Percentiles rank a stretch among this genome's conserved stretches.
phyloP scores from a whole-genome alignment of 2,888 invertebrate species.

The Lamellibrachia satsuma region DNA sequence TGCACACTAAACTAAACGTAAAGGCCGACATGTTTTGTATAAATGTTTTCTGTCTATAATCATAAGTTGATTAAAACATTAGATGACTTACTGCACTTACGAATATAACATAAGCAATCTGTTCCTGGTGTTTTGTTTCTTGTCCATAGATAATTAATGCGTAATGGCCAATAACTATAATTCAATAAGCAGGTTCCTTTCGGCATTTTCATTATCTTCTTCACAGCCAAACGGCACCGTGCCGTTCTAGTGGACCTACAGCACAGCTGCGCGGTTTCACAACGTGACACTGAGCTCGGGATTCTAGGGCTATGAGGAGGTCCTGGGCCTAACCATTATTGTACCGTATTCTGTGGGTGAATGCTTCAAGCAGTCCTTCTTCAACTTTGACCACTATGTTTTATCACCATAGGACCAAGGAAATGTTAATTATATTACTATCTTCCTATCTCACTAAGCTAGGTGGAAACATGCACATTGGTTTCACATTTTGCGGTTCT shows the following conservation, averaged over 20 bases:
- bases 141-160: background rate
- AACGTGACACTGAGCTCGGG: background rate
- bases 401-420: too few species aligned
- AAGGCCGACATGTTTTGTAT: background rate
- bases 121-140: background rate
- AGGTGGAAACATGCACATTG: too few species aligned
- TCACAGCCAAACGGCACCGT: background rate
- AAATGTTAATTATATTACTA: too few species aligned
- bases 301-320: too few species aligned
- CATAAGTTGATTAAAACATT: background rate
- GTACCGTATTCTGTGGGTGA: too few species aligned
- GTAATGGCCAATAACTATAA: background rate
- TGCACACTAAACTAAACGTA: background rate
- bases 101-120: background rate
- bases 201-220: background rate
- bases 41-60: background rate
- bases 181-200: background rate
- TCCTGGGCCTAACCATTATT: too few species aligned
- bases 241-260: too few species aligned
- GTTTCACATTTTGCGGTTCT: too few species aligned
- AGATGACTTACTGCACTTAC: background rate
- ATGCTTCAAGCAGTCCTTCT: too few species aligned
- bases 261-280: too few species aligned
- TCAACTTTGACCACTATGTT: too few species aligned
- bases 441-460: too few species aligned